Evolutionary conservation across 2,113 vertebrate species (phyloP), one percentile per base, ranked within the genome.

Genomic region (Oryzias curvinotus): DNA sequence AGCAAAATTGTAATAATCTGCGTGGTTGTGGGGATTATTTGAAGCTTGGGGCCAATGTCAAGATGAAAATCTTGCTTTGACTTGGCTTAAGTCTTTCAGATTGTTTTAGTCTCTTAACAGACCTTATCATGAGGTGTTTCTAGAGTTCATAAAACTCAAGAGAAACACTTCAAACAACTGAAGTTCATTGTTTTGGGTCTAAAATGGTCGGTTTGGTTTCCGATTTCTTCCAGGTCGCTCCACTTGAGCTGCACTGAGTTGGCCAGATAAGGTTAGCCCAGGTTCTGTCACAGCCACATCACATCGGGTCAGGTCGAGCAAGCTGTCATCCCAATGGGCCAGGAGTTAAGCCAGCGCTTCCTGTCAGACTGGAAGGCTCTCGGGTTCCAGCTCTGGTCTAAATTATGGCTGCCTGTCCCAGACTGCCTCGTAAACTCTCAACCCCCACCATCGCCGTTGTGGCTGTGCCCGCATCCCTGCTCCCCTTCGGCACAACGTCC

Each of bases 261-360:
- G n/a, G 54, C 5, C 44, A 42, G 56, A 42, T 68, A 42, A 65
- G 26, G 10, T 58, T 45, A 53, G 30, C 52, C 17, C 52, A 62
- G 49, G 19, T 67, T 48, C 30, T 57, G 79, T 76, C 75, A 76
- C 79, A 84, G 84, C 65, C 71, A 52, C 6, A 2, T 73, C 41
- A 1, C 25, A 60, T 58, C 62, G 68, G 53, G 72, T 59, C 62
- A 21, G 72, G 47, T 67, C 21, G 26, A 76, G 53, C 80, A 74
- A 73, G 78, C 75, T 88, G 85, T 88, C 85, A 88, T 77, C 72
- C 66, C 63, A 78, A 84, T 52, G 65, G 82, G 73, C 78, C 83
- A 80, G 80, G 89, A 90, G 84, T 80, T 87, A 90, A 89, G 75
- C 82, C 86, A 88, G 84, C 36, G 71, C 87, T 91, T 90, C 90